Evolutionary conservation across 2,113 vertebrate species (phyloP).

Genomic region (Elanus axillaris): DNA sequence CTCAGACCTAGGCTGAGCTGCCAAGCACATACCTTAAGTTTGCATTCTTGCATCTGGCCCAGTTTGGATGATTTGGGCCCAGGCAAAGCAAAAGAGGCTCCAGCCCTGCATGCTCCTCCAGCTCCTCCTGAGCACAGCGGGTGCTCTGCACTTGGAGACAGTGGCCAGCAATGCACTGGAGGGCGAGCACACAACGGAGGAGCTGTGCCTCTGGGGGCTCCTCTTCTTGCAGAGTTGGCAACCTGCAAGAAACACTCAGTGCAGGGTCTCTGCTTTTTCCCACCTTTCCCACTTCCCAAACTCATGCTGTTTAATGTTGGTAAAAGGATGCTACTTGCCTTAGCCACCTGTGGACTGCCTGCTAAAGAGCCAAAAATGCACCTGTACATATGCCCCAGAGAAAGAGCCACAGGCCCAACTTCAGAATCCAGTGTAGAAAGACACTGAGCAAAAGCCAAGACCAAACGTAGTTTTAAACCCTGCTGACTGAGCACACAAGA

Average conservation of each 20-base stretch:
- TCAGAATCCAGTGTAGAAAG: not conserved
- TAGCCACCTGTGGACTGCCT: not conserved
- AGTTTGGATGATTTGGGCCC: not conserved
- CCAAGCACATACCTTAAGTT: not conserved
- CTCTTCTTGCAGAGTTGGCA: not conserved
- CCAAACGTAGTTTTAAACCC: not conserved
- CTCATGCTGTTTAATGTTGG: not conserved
- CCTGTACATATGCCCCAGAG: not conserved
- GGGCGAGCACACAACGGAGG: not conserved
- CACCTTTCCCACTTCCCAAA: not conserved
- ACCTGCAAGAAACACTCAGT: not conserved
- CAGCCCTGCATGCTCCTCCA: not conserved
- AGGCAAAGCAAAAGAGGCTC: not conserved
- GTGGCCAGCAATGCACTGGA: not conserved
- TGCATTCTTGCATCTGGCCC: not conserved
- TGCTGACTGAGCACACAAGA: not conserved
- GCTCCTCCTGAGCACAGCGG: not conserved
- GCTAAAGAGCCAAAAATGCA: not conserved
- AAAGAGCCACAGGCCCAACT: not conserved
- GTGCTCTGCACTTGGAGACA: not conserved
- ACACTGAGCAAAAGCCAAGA: not conserved
- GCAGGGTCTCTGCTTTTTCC: not conserved
- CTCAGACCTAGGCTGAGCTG: not conserved
- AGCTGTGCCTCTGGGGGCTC: fast-evolving
- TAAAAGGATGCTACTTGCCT: not conserved